phyloP scores from a whole-genome alignment of 2,888 invertebrate genomes.

The Sisyra terminalis region DNA sequence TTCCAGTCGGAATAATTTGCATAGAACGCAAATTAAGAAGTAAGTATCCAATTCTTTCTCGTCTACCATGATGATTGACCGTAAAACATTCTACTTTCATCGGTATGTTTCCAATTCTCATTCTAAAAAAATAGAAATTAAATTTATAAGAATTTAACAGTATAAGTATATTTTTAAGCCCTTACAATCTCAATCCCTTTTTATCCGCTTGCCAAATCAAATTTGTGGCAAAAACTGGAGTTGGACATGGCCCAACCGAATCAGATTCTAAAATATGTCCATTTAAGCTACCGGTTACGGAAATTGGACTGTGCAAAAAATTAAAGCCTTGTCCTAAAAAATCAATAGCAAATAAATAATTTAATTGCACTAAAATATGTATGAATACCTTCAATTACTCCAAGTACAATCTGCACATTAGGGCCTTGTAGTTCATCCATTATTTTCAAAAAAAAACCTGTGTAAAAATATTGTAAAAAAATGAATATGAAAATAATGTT shows the following conservation, averaged over 20 bases:
- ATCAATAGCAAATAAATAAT: background rate
- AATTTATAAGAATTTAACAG: background rate
- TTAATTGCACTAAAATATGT: slow-evolving; percentile 3
- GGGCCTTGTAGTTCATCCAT: slow-evolving; percentile 49
- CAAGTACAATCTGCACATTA: slow-evolving; percentile 46
- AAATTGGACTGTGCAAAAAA: slow-evolving; percentile 33
- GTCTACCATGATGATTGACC: slow-evolving; percentile 33
- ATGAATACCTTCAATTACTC: slow-evolving; percentile 42
- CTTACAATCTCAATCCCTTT: slow-evolving; percentile 45
- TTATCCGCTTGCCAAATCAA: slow-evolving; percentile 67
- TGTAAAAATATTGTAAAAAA: background rate
- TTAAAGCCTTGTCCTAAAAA: slow-evolving; percentile 39
- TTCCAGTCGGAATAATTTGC: slow-evolving; percentile 39
- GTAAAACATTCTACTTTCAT: slow-evolving; percentile 53
- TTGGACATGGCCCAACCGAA: slow-evolving; percentile 35
- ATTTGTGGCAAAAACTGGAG: slow-evolving; percentile 51
- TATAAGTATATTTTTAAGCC: background rate
- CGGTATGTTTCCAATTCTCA: slow-evolving; percentile 55
- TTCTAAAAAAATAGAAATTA: slow-evolving; percentile 28
- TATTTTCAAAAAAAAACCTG: slow-evolving; percentile 9
- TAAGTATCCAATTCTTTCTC: slow-evolving; percentile 50
- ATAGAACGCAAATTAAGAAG: slow-evolving; percentile 52
- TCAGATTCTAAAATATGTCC: slow-evolving; percentile 49
- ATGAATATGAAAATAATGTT: slow-evolving; percentile 1
- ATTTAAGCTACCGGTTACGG: slow-evolving; percentile 43